These are phyloP conservation scores for Plumapathes pennacea DNA, from an alignment of 92 coral and sea anemone species.

Conservation along the genomic window DNA sequence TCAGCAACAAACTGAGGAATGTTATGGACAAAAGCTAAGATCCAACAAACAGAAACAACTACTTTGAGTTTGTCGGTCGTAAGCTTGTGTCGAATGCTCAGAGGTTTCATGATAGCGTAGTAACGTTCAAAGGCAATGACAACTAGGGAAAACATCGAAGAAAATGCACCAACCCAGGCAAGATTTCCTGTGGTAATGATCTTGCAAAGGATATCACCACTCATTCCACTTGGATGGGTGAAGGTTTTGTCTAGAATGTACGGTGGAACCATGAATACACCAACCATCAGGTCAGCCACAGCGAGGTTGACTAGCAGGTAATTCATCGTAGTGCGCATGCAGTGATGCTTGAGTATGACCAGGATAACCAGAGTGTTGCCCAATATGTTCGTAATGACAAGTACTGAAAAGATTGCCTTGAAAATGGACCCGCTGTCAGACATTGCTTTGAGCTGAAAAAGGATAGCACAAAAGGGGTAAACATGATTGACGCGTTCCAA, in stretches of 20 bases:
- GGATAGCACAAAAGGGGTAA: too few relatives aligned
- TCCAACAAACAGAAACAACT: slow-evolving; percentile 4
- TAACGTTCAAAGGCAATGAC: slow-evolving; percentile 27
- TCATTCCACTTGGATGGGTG: slow-evolving; percentile 17
- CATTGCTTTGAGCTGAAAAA: too few relatives aligned
- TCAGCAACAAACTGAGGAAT: slow-evolving; percentile 12
- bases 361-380: slow-evolving; percentile 12
- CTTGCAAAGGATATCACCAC: slow-evolving; percentile 27
- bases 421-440: too few relatives aligned
- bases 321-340: slow-evolving; percentile 5
- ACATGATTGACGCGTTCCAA: too few relatives aligned
- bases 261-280: slow-evolving; percentile 4
- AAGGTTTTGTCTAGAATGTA: slow-evolving; percentile 11
- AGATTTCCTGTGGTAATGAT: slow-evolving; percentile 19
- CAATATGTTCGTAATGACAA: neutral
- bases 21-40: slow-evolving; percentile 5
- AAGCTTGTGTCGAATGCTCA: neutral
- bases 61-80: slow-evolving; percentile 1
- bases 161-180: slow-evolving; percentile 27
- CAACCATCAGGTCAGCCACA: slow-evolving; percentile 24
- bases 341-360: neutral
- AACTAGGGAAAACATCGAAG: slow-evolving; percentile 14
- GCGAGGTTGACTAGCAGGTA: slow-evolving; percentile 19
- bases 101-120: slow-evolving; percentile 5
- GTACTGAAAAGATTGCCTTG: neutral